Percentiles rank a stretch among this genome's conserved stretches.
Evolutionary conservation across 2,888 invertebrate genomes (phyloP).

Genomic region (Tuta absoluta): DNA sequence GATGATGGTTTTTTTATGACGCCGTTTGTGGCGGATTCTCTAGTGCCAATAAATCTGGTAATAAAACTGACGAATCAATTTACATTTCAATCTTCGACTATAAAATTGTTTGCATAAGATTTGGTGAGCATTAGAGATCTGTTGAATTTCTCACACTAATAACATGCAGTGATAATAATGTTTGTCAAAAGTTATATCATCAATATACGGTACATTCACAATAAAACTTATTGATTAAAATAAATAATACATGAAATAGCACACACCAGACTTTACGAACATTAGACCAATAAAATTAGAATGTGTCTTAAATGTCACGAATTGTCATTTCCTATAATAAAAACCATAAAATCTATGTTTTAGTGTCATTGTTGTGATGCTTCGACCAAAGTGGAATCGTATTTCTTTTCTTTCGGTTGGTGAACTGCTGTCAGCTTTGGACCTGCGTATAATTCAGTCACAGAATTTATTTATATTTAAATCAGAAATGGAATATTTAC

Average conservation of each 20-base stretch:
- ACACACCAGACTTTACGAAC: slow-evolving; percentile 9
- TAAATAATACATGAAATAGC: slow-evolving; percentile 26
- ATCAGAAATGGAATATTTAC: too few relatives aligned
- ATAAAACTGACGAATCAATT: slow-evolving; percentile 42
- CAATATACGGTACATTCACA: not conserved
- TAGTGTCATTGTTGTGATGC: slow-evolving; percentile 25
- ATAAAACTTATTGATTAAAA: not conserved
- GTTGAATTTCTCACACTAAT: slow-evolving; percentile 24
- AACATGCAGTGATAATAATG: not conserved
- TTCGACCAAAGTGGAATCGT: slow-evolving; percentile 29
- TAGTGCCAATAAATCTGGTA: slow-evolving; percentile 45
- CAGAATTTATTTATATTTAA: too few relatives aligned
- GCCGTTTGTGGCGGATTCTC: slow-evolving; percentile 46
- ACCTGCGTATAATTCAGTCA: not conserved
- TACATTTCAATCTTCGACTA: slow-evolving; percentile 23
- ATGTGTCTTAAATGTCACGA: slow-evolving; percentile 19
- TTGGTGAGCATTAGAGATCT: slow-evolving; percentile 2
- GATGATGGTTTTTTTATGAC: slow-evolving; percentile 45
- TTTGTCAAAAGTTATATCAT: not conserved
- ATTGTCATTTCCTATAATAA: slow-evolving; percentile 32
- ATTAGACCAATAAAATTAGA: not conserved
- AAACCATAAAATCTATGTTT: slow-evolving; percentile 25
- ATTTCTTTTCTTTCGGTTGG: not conserved
- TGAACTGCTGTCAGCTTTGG: not conserved
- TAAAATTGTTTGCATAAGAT: slow-evolving; percentile 6